These are phyloP conservation scores for Trachymyrmex cornetzi DNA, from an alignment of 1,140 invertebrate species.

Conservation along the genomic window DNA sequence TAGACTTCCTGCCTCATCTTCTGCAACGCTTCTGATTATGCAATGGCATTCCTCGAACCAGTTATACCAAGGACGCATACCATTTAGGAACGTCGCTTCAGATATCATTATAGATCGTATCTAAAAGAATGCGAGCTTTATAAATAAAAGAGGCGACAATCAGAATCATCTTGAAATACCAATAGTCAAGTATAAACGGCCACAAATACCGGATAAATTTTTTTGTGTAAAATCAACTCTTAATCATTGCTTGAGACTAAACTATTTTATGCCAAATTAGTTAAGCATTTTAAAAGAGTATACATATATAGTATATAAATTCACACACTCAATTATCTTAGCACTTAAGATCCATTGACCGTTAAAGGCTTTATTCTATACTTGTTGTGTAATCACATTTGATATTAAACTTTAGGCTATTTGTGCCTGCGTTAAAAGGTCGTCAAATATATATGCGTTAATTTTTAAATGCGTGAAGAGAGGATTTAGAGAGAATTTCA, in stretches of 20 bases:
- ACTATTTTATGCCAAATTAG: neutral
- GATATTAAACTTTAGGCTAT: neutral
- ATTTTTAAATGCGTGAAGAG: neutral
- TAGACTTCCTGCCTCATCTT: slow-evolving; percentile 44
- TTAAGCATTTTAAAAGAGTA: too few species aligned
- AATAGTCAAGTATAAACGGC: neutral
- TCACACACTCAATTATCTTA: too few species aligned
- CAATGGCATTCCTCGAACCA: slow-evolving; percentile 71
- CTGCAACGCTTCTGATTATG: slow-evolving; percentile 63
- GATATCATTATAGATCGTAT: slow-evolving; percentile 1
- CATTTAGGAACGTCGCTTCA: slow-evolving; percentile 17
- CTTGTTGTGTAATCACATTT: too few species aligned
- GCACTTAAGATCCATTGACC: too few species aligned
- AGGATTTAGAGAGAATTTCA: neutral
- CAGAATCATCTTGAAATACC: neutral
- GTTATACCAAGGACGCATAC: slow-evolving; percentile 72
- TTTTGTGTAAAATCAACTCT: too few species aligned
- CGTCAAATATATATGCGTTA: neutral
- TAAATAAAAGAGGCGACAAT: slow-evolving; percentile 11
- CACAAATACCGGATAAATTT: slow-evolving; percentile 22
- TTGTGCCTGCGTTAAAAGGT: neutral
- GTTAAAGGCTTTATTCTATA: too few species aligned
- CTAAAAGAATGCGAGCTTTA: neutral
- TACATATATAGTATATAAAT: too few species aligned
- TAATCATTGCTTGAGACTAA: neutral